A percentile compares a stretch with the other conserved stretches of the same genome.
Conservation (phyloP, 2,797 vertebrate genomes). For the Jordanella pulchra region DNA sequence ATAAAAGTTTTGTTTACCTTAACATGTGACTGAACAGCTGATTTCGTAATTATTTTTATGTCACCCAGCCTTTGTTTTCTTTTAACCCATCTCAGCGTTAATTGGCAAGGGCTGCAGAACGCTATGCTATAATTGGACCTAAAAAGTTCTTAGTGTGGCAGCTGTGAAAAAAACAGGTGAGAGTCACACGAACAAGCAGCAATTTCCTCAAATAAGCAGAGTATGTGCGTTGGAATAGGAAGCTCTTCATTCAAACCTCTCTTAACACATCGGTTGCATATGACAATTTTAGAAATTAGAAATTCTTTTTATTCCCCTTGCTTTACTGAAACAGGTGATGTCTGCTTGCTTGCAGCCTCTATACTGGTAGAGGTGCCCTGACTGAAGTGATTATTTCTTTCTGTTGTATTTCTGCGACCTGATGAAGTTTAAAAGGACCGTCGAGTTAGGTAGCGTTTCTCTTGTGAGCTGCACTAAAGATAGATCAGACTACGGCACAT, state of each 20-base stretch:
- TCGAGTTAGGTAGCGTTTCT: slow-evolving; percentile 62
- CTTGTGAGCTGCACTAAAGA: slow-evolving; percentile 70
- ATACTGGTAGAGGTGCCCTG: slow-evolving; percentile 1
- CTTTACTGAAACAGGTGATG: neutral
- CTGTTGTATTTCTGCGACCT: slow-evolving; percentile 24
- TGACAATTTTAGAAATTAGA: slow-evolving; percentile 2
- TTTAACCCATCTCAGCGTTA: slow-evolving; percentile 2
- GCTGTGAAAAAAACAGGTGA: slow-evolving; percentile 65
- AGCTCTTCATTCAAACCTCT: slow-evolving; percentile 7
- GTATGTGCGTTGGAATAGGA: neutral
- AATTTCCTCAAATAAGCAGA: slow-evolving; percentile 39
- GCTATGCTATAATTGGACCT: slow-evolving; percentile 47
- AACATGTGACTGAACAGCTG: too few species aligned
- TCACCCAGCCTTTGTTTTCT: neutral
- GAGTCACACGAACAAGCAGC: slow-evolving; percentile 18
- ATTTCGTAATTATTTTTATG: neutral
- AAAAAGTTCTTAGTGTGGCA: slow-evolving; percentile 47
- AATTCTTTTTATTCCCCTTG: neutral
- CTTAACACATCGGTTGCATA: neutral
- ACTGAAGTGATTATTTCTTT: slow-evolving; percentile 17
- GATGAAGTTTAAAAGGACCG: slow-evolving; percentile 48
- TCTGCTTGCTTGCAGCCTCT: neutral
- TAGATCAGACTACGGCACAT: slow-evolving; percentile 71
- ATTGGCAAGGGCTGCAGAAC: slow-evolving; percentile 10
- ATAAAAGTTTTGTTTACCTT: neutral